Conservation (phyloP, 2,797 vertebrate genomes). For the Lepilemur ruficaudatus region DNA sequence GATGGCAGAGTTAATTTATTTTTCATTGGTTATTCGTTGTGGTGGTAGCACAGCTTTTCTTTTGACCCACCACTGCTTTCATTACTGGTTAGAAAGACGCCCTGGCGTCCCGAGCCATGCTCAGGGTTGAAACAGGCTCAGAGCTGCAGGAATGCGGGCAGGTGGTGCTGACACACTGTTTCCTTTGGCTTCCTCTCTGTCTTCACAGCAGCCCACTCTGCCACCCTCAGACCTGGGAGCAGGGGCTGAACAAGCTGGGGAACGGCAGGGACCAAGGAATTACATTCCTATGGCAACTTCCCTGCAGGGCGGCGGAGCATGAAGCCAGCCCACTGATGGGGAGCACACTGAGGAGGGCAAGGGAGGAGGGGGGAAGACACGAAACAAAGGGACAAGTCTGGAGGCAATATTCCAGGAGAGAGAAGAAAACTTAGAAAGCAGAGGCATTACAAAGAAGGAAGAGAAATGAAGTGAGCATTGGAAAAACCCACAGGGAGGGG, state of each 20-base stretch:
- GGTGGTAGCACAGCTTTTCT: neutral
- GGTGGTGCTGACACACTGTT: accelerated
- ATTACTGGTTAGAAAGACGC: neutral
- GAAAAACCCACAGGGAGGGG: neutral
- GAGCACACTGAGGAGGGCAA: neutral
- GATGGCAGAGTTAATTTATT: neutral
- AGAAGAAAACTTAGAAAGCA: neutral
- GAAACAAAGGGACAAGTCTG: neutral
- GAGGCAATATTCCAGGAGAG: neutral
- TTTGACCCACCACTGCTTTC: neutral
- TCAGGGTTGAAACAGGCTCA: neutral
- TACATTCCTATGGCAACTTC: neutral
- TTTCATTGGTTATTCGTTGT: neutral
- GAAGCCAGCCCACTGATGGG: neutral
- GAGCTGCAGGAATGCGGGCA: neutral
- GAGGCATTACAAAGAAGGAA: neutral
- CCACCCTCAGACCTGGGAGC: neutral
- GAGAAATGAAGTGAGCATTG: neutral
- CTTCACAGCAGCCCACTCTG: neutral
- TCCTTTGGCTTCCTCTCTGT: no score
- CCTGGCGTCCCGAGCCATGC: neutral
- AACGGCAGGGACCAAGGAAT: neutral
- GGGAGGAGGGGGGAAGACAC: neutral
- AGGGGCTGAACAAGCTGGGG: neutral
- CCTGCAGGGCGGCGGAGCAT: neutral